Conservation (phyloP, 1,140 invertebrate genomes). For the Apis dorsata region DNA sequence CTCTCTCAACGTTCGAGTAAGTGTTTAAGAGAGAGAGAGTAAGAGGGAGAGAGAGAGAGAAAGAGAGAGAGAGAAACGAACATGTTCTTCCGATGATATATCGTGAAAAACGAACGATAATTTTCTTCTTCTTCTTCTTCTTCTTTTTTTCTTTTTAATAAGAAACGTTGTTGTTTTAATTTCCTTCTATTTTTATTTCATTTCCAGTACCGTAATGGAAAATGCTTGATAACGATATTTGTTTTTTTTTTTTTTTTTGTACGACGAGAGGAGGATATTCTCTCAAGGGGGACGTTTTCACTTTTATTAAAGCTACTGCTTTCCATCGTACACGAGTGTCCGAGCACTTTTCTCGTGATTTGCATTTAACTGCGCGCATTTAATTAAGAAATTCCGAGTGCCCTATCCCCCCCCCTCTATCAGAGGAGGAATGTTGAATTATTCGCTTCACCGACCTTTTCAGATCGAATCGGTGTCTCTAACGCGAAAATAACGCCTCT, state of each 20-base stretch:
- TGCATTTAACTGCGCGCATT: slow-evolving; percentile 27
- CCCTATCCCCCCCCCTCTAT: background rate
- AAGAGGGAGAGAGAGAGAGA: background rate
- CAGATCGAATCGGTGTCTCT: background rate
- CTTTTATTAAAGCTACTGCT: background rate
- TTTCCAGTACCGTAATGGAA: background rate
- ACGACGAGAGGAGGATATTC: background rate
- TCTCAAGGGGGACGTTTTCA: background rate
- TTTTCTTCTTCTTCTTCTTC: background rate
- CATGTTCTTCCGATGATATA: background rate
- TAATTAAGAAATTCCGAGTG: slow-evolving; percentile 60
- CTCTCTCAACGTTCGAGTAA: background rate
- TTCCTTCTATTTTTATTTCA: background rate
- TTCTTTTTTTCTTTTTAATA: too few species aligned
- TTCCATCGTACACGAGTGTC: background rate
- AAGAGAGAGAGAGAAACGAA: background rate
- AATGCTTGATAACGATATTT: background rate
- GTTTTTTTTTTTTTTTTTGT: too few species aligned
- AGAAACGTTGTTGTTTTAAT: background rate
- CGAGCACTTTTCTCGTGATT: background rate
- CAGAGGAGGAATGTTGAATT: slow-evolving; percentile 33
- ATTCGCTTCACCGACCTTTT: slow-evolving; percentile 18
- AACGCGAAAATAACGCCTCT: background rate
- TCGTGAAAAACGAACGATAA: background rate
- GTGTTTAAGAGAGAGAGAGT: background rate